Evolutionary conservation across 2,888 invertebrate genomes (phyloP).

Genomic region (Trichogramma evanescens): DNA sequence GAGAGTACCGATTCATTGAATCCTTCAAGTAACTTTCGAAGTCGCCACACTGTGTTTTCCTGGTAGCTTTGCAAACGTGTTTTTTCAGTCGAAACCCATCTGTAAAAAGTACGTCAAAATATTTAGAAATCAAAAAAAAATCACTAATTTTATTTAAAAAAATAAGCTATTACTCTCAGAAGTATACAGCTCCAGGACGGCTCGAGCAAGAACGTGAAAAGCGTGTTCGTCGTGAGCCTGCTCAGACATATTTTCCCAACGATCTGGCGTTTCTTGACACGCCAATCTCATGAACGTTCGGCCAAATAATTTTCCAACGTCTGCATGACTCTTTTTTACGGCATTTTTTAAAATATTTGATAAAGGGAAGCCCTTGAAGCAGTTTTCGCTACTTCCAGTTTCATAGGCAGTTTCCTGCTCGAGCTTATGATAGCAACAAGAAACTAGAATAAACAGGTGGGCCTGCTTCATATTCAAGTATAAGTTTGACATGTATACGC

Average conservation of each 20-base stretch:
- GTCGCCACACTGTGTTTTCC: conserved; percentile 37
- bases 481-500: conserved; percentile 60
- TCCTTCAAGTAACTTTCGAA: conserved; percentile 38
- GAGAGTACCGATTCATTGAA: conserved; percentile 31
- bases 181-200: conserved; percentile 58
- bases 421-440: conserved; percentile 77
- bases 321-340: conserved; percentile 34
- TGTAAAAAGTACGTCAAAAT: conserved; percentile 16
- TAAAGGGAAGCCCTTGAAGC: conserved; percentile 62
- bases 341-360: conserved; percentile 51
- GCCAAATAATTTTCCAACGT: conserved; percentile 49
- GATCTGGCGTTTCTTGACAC: conserved; percentile 59
- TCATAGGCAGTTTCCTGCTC: conserved; percentile 28
- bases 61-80: conserved; percentile 36
- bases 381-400: conserved; percentile 22
- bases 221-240: conserved; percentile 46
- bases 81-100: conserved; percentile 35
- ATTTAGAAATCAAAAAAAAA: not conserved
- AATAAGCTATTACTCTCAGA: conserved; percentile 49
- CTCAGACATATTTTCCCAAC: conserved; percentile 50
- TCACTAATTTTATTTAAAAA: not conserved
- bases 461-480: conserved; percentile 56
- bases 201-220: conserved; percentile 48
- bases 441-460: conserved; percentile 59
- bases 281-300: conserved; percentile 67